Percentiles rank a stretch among this genome's conserved stretches.
phyloP scores from a whole-genome alignment of 1,140 invertebrate genomes.

The Pachyrhynchus sulphureomaculatus region DNA sequence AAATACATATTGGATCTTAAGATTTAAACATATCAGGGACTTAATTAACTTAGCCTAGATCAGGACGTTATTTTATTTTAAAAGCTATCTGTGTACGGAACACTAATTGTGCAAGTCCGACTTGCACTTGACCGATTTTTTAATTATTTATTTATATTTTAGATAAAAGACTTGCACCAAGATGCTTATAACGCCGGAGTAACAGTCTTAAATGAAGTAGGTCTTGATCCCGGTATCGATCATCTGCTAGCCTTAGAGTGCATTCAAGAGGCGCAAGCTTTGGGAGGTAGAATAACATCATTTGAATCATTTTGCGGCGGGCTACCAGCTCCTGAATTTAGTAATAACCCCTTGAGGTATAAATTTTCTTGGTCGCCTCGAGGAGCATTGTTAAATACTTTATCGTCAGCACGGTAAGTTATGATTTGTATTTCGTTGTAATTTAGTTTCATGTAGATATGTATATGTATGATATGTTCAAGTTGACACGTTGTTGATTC shows the following conservation, averaged over 20 bases:
- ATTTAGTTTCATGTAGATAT: too few species aligned
- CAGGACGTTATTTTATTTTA: too few species aligned
- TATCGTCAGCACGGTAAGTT: conserved; percentile 78
- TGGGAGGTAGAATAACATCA: conserved; percentile 83
- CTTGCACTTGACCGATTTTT: too few species aligned
- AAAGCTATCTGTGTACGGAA: too few species aligned
- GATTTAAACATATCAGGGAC: too few species aligned
- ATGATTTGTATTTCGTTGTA: too few species aligned
- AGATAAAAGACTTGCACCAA: conserved; percentile 75
- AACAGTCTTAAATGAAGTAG: conserved; percentile 92
- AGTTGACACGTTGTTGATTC: too few species aligned
- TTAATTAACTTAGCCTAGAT: too few species aligned
- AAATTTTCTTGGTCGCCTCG: conserved; percentile 98
- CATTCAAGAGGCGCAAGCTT: conserved; percentile 80
- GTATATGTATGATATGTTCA: too few species aligned
- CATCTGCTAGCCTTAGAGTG: conserved; percentile 96
- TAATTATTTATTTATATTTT: too few species aligned
- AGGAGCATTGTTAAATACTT: conserved; percentile 86
- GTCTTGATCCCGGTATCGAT: conserved; percentile 93
- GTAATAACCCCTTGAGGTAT: conserved; percentile 91
- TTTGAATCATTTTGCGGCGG: conserved; percentile 98
- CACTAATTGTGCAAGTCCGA: too few species aligned
- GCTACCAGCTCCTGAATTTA: conserved; percentile 92
- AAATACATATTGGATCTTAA: too few species aligned
- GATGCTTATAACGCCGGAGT: conserved; percentile 80